phyloP scores from a whole-genome alignment of 2,888 invertebrate genomes.

The Lagria hirta region DNA sequence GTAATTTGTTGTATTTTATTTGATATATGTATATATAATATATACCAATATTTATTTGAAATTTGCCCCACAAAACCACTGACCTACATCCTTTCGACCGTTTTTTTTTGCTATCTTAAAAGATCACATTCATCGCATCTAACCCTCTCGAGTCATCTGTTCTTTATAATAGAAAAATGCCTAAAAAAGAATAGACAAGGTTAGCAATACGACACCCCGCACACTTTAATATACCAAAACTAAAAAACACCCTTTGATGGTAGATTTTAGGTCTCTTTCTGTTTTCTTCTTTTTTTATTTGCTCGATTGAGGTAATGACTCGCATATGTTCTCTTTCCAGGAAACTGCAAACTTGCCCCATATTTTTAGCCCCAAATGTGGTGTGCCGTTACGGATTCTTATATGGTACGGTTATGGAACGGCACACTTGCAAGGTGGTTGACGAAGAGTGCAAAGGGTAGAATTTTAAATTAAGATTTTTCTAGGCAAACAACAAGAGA shows the following conservation, averaged over 20 bases:
- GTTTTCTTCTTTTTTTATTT: slow-evolving; percentile 35
- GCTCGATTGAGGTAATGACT: slow-evolving; percentile 43
- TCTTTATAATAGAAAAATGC: slow-evolving; percentile 7
- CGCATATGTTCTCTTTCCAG: slow-evolving; percentile 47
- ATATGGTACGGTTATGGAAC: no score
- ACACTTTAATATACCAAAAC: slow-evolving; percentile 20
- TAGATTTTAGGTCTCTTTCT: slow-evolving; percentile 30
- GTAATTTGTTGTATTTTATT: no score
- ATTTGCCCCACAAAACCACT: no score
- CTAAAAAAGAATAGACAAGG: slow-evolving; percentile 9
- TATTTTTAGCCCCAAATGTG: slow-evolving; percentile 21
- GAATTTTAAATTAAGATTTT: no score
- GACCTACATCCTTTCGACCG: slow-evolving; percentile 15
- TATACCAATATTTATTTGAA: no score
- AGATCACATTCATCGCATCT: slow-evolving; percentile 11
- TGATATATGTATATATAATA: no score
- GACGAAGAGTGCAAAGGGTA: no score
- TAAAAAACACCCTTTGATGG: slow-evolving; percentile 41
- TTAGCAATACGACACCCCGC: slow-evolving; percentile 15
- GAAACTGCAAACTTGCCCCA: slow-evolving; percentile 42
- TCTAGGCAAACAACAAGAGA: no score
- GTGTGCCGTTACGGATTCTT: slow-evolving; percentile 13
- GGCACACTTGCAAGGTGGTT: slow-evolving; percentile 20
- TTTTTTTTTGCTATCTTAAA: slow-evolving; percentile 2
- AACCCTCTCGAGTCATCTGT: slow-evolving; percentile 18